Evolutionary conservation across 2,113 vertebrate species (phyloP), one percentile per base, ranked within the genome.

Genomic region (Rhegmatorhina hoffmannsi): DNA sequence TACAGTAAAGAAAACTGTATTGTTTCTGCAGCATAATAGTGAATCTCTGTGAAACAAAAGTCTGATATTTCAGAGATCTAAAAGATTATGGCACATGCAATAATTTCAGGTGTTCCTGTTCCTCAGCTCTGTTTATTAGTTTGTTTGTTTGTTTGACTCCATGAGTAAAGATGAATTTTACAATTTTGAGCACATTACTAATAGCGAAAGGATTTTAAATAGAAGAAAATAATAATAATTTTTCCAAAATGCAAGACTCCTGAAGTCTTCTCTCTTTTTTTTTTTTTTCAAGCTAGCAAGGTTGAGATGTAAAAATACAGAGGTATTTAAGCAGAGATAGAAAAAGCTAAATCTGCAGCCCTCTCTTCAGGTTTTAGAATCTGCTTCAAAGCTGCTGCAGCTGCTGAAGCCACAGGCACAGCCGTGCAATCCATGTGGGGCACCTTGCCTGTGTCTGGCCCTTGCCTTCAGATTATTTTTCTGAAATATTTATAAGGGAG

Each of bases 331-430:
- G 88, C 29, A 80, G 14, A 49, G 34, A 62, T 3, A 91, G 56
- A 7, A 74, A 69, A 53, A 69, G 17, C 33, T 38, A 44, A 46
- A 84, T 33, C 50, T 82, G 69, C 46, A 90, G 21, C 36, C 21
- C 31, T 69, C 34, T 77, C 43, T 89, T 20, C 43, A 18, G 58
- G 52, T 84, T 88, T 73, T 63, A 49, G 68, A 66, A 43, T 15
- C n/a, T 20, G 1, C 52, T 24, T 34, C 23, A 23, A 79, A 79
- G 43, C 76, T 88, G 84, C 84, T 94, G 91, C 79, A 96, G 78
- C 62, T 85, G 82, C 77, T 63, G 59, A 16, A 88, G 74, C 77
- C 92, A 59, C 36, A 68, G 89, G 76, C 93, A 53, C 66, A 87
- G 69, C 26, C 34, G 0, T 14, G 31, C 16, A 38, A 6, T 2